phyloP scores from a whole-genome alignment of 2,888 invertebrate genomes.

The Empis stercorea region DNA sequence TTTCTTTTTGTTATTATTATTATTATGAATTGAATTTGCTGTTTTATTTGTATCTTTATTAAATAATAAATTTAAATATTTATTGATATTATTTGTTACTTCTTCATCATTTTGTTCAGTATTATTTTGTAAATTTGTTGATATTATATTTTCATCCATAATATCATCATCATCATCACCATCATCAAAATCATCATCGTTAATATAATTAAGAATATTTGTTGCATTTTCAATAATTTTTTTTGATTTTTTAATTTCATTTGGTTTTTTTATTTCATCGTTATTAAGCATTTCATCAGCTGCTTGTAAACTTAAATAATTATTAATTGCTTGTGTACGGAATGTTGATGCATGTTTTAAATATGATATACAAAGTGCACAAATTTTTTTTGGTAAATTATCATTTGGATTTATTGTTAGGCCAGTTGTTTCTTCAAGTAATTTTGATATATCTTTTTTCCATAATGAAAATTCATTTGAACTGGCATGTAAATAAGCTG shows the following conservation, averaged over 20 bases:
- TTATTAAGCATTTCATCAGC: not conserved
- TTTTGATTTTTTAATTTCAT: too few species aligned
- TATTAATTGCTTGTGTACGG: conserved; percentile 31
- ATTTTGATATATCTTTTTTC: conserved; percentile 28
- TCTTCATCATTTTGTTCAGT: not conserved
- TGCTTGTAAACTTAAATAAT: conserved; percentile 25
- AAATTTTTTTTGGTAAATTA: conserved; percentile 31
- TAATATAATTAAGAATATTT: too few species aligned
- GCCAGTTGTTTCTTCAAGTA: conserved; percentile 33
- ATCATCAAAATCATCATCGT: not conserved
- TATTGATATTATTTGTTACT: conserved; percentile 7
- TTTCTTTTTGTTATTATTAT: not conserved
- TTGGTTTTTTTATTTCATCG: too few species aligned
- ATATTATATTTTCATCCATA: not conserved
- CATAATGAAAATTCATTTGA: conserved; percentile 30
- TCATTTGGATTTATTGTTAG: conserved; percentile 29
- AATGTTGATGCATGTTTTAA: conserved; percentile 34
- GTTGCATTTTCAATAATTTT: too few species aligned
- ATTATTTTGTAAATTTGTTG: not conserved
- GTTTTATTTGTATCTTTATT: conserved; percentile 19
- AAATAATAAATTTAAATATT: conserved; percentile 24
- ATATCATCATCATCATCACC: not conserved
- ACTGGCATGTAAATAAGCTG: conserved; percentile 31
- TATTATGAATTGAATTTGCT: conserved; percentile 16
- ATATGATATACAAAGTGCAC: conserved; percentile 34